Percentiles rank a stretch among this genome's conserved stretches.
phyloP scores from a whole-genome alignment of 2,888 invertebrate species.

The Rhingia rostrata region DNA sequence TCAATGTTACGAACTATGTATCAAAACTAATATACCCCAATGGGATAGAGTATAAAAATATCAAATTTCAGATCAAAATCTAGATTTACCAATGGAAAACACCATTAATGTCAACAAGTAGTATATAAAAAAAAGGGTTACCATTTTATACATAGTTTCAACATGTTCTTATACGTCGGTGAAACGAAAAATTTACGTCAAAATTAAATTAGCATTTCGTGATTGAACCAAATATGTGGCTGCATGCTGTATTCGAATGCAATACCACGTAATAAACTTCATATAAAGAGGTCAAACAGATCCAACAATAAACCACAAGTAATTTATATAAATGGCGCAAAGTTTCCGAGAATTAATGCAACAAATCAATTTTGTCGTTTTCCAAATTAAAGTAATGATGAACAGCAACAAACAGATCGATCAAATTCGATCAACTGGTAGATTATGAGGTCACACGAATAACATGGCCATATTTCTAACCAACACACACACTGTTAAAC shows the following conservation, averaged over 20 bases:
- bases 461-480: slow-evolving; percentile 36
- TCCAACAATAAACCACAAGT: neutral
- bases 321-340: neutral
- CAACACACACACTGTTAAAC: slow-evolving; percentile 18
- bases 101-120: too few relatives aligned
- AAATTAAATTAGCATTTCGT: too few relatives aligned
- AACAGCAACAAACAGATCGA: slow-evolving; percentile 49
- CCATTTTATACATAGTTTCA: neutral
- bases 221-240: too few relatives aligned
- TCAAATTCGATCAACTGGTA: slow-evolving; percentile 60
- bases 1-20: too few relatives aligned
- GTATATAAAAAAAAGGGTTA: neutral
- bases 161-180: neutral
- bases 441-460: slow-evolving; percentile 46
- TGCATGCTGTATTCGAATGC: too few relatives aligned
- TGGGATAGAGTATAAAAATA: too few relatives aligned
- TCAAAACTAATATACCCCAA: too few relatives aligned
- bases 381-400: neutral
- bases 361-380: slow-evolving; percentile 39
- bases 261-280: too few relatives aligned
- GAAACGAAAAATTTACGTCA: neutral
- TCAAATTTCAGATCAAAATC: too few relatives aligned
- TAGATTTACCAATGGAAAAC: too few relatives aligned
- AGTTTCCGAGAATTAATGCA: neutral
- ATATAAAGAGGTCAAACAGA: too few relatives aligned